phyloP scores from a whole-genome alignment of 2,888 invertebrate species.

The Arrhopalites spinosus region DNA sequence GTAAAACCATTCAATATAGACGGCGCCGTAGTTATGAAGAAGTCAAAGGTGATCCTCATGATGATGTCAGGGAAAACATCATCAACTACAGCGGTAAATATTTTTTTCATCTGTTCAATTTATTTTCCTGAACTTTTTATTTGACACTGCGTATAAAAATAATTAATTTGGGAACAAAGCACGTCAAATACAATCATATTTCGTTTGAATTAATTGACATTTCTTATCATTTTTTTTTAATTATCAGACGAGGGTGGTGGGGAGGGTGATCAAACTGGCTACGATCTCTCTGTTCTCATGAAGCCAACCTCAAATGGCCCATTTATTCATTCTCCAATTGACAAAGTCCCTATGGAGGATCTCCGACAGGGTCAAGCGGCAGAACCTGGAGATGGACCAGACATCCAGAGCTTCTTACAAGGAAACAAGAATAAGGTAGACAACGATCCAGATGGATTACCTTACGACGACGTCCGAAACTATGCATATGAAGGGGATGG shows the following conservation, averaged over 20 bases:
- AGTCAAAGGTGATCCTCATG: slow-evolving; percentile 83
- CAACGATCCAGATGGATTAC: slow-evolving; percentile 86
- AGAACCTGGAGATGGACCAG: slow-evolving; percentile 67
- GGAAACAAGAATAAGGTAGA: slow-evolving; percentile 88
- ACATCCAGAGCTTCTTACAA: slow-evolving; percentile 87
- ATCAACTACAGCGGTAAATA: too few relatives aligned
- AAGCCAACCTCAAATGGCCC: slow-evolving; percentile 57
- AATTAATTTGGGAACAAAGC: too few relatives aligned
- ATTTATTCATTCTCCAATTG: slow-evolving; percentile 49
- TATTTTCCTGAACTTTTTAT: too few relatives aligned
- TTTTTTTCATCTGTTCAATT: too few relatives aligned
- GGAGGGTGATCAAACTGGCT: slow-evolving; percentile 89
- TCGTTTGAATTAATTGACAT: too few relatives aligned
- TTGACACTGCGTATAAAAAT: too few relatives aligned
- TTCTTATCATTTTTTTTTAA: too few relatives aligned
- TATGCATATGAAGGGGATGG: slow-evolving; percentile 98
- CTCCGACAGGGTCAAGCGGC: slow-evolving; percentile 54
- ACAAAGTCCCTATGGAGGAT: slow-evolving; percentile 54
- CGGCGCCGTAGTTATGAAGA: slow-evolving; percentile 76
- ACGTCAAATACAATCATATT: too few relatives aligned
- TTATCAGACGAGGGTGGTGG: slow-evolving; percentile 98
- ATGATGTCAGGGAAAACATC: slow-evolving; percentile 95
- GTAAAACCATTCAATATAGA: too few relatives aligned
- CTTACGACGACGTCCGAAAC: slow-evolving; percentile 94
- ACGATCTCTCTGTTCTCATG: slow-evolving; percentile 79